Evolutionary conservation across 2,797 vertebrate species (phyloP).

Genomic region (Oceanodroma leucorhoa): DNA sequence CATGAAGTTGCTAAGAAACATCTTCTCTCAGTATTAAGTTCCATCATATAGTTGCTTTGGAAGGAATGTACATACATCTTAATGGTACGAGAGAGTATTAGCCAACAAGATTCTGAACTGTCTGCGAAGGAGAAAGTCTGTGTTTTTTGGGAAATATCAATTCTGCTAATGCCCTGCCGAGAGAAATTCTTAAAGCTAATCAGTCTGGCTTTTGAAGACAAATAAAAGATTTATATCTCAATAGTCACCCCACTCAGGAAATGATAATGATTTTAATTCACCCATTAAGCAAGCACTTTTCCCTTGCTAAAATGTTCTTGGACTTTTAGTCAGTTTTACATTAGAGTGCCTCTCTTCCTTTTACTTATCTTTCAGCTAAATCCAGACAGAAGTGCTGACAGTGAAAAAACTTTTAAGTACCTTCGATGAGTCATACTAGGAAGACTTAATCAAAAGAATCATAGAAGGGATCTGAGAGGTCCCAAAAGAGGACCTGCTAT

Average conservation of each 20-base stretch:
- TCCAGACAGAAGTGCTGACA: background rate
- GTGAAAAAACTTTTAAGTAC: background rate
- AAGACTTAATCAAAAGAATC: background rate
- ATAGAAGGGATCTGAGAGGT: background rate
- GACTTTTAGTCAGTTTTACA: background rate
- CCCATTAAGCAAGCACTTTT: background rate
- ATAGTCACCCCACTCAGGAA: background rate
- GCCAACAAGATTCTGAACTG: background rate
- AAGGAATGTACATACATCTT: background rate
- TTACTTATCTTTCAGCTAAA: background rate
- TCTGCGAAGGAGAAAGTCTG: background rate
- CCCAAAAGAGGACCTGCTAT: background rate
- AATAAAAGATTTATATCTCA: conserved; percentile 4
- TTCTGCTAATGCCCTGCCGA: background rate
- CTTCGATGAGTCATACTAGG: background rate
- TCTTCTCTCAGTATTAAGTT: background rate
- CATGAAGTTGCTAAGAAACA: background rate
- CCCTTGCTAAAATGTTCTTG: background rate
- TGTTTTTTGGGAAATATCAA: background rate
- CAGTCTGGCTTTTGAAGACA: background rate
- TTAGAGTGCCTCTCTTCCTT: background rate
- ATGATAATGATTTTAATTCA: background rate
- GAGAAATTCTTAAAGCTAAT: background rate
- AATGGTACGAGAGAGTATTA: background rate
- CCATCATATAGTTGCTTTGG: background rate